Evolutionary conservation across 2,888 invertebrate genomes (phyloP).

Genomic region (Lissocephala sabroskyi): DNA sequence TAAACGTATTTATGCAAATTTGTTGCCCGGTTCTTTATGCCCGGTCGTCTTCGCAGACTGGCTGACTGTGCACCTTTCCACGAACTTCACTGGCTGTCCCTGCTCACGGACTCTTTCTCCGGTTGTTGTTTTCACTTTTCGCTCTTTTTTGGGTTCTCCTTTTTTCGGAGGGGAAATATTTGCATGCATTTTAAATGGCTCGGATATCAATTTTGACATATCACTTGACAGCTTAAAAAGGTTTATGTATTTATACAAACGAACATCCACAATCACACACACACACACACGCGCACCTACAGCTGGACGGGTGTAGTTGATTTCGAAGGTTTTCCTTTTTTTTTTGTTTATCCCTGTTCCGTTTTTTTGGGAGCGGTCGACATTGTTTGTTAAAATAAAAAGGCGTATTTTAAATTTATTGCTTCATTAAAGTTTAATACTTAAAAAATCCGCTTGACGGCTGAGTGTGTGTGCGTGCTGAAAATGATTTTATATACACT

Average conservation of each 20-base stretch:
- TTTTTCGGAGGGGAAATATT: constrained; percentile 48
- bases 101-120: neutral
- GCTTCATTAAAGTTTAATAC: constrained; percentile 62
- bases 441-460: too few species aligned
- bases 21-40: constrained; percentile 19
- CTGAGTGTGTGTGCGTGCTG: constrained; percentile 8
- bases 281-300: constrained; percentile 2
- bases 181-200: constrained; percentile 66
- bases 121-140: constrained; percentile 3
- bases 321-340: neutral
- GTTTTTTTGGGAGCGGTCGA: neutral
- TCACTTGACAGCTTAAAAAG: constrained; percentile 67
- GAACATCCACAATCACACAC: constrained; percentile 14
- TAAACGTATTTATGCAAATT: constrained; percentile 63
- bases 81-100: neutral
- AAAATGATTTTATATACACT: too few species aligned
- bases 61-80: constrained; percentile 24
- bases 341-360: neutral
- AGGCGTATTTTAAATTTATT: constrained; percentile 57
- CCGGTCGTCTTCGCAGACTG: constrained; percentile 25
- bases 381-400: constrained; percentile 40
- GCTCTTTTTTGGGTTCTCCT: constrained; percentile 4
- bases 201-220: constrained; percentile 66
- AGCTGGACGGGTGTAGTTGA: neutral
- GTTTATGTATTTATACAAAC: constrained; percentile 63